A percentile compares a stretch with the other conserved stretches of the same genome.
These are phyloP conservation scores for Anastrepha obliqua DNA, from an alignment of 1,140 invertebrate genomes.

Conservation along the genomic window DNA sequence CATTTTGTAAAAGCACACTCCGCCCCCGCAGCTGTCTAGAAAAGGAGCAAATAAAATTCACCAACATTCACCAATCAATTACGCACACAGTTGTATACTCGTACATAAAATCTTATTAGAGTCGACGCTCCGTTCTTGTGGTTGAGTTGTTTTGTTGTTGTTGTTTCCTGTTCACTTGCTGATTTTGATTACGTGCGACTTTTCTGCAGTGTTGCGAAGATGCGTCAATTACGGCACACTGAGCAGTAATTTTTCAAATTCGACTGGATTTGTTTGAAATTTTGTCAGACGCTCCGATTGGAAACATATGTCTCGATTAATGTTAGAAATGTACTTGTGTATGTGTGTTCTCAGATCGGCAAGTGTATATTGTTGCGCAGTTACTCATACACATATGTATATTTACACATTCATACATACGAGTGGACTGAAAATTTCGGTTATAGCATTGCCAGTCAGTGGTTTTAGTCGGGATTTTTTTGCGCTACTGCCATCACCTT, in stretches of 20 bases:
- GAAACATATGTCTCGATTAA: not conserved
- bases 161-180: not conserved
- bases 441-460: too few relatives aligned
- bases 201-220: not conserved
- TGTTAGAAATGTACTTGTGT: not conserved
- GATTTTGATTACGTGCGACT: constrained; percentile 23
- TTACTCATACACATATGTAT: not conserved
- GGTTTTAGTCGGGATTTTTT: too few relatives aligned
- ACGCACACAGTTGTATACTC: not conserved
- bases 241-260: constrained; percentile 39
- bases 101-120: not conserved
- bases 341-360: too few relatives aligned
- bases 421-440: too few relatives aligned
- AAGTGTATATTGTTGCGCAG: too few relatives aligned
- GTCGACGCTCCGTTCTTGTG: not conserved
- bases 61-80: not conserved
- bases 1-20: not conserved
- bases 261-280: constrained; percentile 5
- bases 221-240: constrained; percentile 45
- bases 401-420: too few relatives aligned
- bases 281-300: constrained; percentile 8
- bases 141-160: not conserved
- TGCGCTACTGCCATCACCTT: too few relatives aligned
- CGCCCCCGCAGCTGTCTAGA: not conserved
- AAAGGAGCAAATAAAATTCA: not conserved